These are phyloP conservation scores for Crocidura indochinensis DNA, from an alignment of 2,797 vertebrate species.

Conservation along the genomic window DNA sequence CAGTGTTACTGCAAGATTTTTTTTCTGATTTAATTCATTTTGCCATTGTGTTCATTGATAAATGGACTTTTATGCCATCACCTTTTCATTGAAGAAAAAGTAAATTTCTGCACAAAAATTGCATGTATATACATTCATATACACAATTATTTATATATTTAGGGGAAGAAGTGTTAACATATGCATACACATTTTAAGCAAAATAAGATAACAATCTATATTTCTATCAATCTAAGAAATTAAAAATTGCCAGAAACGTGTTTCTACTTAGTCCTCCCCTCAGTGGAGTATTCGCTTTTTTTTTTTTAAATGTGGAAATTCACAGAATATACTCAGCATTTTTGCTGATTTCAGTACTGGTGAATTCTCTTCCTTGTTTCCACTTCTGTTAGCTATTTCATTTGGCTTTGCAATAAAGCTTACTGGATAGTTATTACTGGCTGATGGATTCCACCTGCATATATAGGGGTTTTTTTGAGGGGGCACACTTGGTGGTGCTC, in stretches of 20 bases:
- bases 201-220: constrained; percentile 3
- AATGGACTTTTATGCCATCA: constrained; percentile 33
- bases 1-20: neutral
- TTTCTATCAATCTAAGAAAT: neutral
- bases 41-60: neutral
- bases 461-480: neutral
- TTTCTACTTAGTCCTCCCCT: neutral
- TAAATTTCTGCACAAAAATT: neutral
- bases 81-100: constrained; percentile 34
- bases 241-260: neutral
- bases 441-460: neutral
- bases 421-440: neutral
- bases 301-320: neutral
- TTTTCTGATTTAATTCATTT: constrained; percentile 30
- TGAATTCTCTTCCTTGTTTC: constrained; percentile 3
- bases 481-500: too few relatives aligned
- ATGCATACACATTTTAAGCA: constrained; percentile 34
- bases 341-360: constrained; percentile 27
- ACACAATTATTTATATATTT: constrained; percentile 22
- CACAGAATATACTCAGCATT: neutral
- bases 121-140: neutral
- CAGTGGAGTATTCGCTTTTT: neutral
- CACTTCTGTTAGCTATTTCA: constrained; percentile 31
- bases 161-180: constrained; percentile 9
- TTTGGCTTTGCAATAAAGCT: neutral